Evolutionary conservation across 2,888 invertebrate genomes (phyloP), one percentile per base, ranked within the genome.

Genomic region (Plebejus argus): DNA sequence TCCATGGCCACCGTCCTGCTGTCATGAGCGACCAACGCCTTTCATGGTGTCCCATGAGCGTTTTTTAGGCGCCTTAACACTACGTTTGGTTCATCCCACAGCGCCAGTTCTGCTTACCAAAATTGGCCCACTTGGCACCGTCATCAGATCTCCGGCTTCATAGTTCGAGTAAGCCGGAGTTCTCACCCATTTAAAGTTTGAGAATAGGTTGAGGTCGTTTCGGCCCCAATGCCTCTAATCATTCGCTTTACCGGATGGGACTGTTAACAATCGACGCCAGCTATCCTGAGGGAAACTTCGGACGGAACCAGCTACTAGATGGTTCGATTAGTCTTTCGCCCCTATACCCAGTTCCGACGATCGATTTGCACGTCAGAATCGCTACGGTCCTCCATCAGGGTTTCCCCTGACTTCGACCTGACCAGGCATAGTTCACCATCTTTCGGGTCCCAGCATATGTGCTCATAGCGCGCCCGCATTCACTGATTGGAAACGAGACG

Each of bases 51-150:
- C 83, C 86, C 82, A 83, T 87, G 84, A 87, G 95, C 95, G 95
- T 95, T 92, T 91, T 90, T 95, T 91, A 86, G 95, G 95, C 95
- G 94, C 96, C 95, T 95, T 96, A 96, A 95, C 95, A 94, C 94
- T 89, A 91, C 95, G 95, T 96, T 96, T 95, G 95, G 95, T 96
- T 96, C 96, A 96, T 96, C 96, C 96, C 96, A 95, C 96, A 96
- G 95, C 96, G 95, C 96, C 96, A 96, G 96, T 96, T 96, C 96
- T 96, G 96, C 96, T 96, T 96, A 96, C 96, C 95, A 96, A 96
- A 96, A 95, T 89, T 95, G 95, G 95, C 95, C 95, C 96, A 96
- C 95, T 96, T 93, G 95, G 39, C 39, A 39, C 39, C 39, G 39
- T 39, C 39, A 39, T 39, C 95, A 95, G 95, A 93, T 95, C 91